Conservation (phyloP, 1,140 invertebrate species). For the Gryllus bimaculatus region DNA sequence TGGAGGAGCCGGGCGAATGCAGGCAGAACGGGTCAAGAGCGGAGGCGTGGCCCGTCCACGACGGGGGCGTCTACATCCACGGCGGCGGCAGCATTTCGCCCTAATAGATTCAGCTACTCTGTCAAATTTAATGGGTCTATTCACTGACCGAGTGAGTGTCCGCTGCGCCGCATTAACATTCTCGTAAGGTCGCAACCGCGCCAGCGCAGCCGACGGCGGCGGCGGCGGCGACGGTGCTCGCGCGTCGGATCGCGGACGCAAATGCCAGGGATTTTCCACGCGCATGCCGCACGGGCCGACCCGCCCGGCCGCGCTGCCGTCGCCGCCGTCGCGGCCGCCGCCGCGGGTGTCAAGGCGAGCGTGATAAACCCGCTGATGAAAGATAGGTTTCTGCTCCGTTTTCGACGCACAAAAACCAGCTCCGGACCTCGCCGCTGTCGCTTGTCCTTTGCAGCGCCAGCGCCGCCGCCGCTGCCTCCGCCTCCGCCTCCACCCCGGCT, state of each 20-base stretch:
- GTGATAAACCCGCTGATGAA: background rate
- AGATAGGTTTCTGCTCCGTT: background rate
- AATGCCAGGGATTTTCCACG: background rate
- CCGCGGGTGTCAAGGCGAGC: constrained; percentile 1
- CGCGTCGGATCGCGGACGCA: background rate
- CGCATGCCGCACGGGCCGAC: too few species aligned
- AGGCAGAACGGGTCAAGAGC: too few species aligned
- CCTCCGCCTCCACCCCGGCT: background rate
- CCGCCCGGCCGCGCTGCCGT: background rate
- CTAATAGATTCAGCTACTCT: background rate
- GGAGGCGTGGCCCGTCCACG: too few species aligned
- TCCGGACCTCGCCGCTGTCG: background rate
- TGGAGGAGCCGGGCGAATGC: too few species aligned
- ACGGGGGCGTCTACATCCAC: too few species aligned
- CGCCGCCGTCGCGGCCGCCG: too few species aligned
- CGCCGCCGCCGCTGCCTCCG: too few species aligned
- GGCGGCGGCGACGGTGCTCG: too few species aligned
- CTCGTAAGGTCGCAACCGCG: background rate
- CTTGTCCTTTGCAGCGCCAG: background rate
- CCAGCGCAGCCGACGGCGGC: background rate
- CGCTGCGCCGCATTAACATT: background rate
- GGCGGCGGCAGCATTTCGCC: too few species aligned
- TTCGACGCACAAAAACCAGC: background rate
- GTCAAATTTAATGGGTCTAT: background rate
- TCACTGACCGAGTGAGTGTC: background rate